phyloP scores from a whole-genome alignment of 2,797 vertebrate species.

The Anguilla megastoma region DNA sequence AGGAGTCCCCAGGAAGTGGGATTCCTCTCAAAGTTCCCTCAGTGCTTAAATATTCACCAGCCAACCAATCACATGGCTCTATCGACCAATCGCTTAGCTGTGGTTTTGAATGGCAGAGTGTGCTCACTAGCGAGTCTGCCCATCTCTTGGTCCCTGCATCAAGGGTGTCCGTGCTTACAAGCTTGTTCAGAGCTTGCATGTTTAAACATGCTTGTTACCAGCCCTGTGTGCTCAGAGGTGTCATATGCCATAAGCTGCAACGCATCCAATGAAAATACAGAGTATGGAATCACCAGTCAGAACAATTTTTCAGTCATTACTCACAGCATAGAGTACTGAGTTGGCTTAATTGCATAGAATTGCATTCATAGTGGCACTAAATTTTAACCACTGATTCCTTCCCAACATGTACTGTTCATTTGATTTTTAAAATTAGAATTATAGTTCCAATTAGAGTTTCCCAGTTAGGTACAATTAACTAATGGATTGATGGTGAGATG shows the following conservation, averaged over 20 bases:
- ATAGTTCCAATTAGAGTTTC: not conserved
- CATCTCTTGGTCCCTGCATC: not conserved
- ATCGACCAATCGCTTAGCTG: constrained; percentile 1
- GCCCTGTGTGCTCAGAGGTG: not conserved
- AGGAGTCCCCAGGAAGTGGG: not conserved
- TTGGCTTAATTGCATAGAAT: not conserved
- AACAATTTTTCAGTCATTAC: not conserved
- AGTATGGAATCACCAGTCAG: not conserved
- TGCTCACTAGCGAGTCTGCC: not conserved
- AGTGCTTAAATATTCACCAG: not conserved
- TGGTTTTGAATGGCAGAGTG: not conserved
- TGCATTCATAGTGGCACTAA: not conserved
- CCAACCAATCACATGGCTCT: not conserved
- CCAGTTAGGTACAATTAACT: not conserved
- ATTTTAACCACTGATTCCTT: constrained; percentile 1
- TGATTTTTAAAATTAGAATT: not conserved
- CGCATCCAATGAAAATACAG: constrained; percentile 4
- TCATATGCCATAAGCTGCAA: constrained; percentile 14
- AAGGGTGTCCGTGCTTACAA: not conserved
- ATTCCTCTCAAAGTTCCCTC: not conserved
- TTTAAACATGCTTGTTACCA: not conserved
- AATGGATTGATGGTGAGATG: constrained; percentile 17
- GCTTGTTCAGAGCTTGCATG: constrained; percentile 5
- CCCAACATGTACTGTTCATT: constrained; percentile 11
- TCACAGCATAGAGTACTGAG: not conserved